A percentile compares a stretch with the other conserved stretches of the same genome.
Conservation (phyloP, 2,797 vertebrate genomes). For the Podargus strigoides region DNA sequence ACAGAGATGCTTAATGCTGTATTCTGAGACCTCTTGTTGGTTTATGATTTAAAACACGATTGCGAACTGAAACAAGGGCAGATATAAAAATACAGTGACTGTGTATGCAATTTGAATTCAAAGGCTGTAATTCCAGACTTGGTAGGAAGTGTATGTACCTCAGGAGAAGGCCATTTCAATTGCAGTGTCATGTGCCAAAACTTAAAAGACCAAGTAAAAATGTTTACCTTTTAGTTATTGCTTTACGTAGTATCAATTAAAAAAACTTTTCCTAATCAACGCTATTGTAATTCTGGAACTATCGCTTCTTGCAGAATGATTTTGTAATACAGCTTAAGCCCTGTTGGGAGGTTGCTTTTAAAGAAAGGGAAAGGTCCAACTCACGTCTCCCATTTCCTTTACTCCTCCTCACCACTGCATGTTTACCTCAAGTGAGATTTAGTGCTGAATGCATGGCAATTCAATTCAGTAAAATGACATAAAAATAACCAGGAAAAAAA, state of each 20-base stretch:
- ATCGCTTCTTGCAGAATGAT: not conserved
- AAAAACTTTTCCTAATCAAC: not conserved
- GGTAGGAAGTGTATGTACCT: not conserved
- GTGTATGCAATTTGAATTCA: not conserved
- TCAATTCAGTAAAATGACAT: not conserved
- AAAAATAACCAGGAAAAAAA: not conserved
- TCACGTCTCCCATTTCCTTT: not conserved
- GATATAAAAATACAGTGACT: not conserved
- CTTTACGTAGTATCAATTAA: not conserved
- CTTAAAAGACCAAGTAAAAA: not conserved
- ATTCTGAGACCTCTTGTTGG: not conserved
- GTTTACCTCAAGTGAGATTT: not conserved
- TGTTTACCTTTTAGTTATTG: not conserved
- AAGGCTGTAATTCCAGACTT: not conserved
- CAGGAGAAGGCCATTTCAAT: not conserved
- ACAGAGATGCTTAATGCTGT: not conserved
- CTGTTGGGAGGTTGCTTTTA: not conserved
- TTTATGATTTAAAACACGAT: not conserved
- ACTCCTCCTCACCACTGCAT: not conserved
- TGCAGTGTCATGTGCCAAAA: not conserved
- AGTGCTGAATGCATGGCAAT: not conserved
- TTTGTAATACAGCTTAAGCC: not conserved
- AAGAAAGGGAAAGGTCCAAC: not conserved
- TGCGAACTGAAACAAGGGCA: conserved; percentile 1
- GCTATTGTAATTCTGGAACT: not conserved